Evolutionary conservation across 2,888 invertebrate genomes (phyloP).

Genomic region (Hyposoter dolosus): DNA sequence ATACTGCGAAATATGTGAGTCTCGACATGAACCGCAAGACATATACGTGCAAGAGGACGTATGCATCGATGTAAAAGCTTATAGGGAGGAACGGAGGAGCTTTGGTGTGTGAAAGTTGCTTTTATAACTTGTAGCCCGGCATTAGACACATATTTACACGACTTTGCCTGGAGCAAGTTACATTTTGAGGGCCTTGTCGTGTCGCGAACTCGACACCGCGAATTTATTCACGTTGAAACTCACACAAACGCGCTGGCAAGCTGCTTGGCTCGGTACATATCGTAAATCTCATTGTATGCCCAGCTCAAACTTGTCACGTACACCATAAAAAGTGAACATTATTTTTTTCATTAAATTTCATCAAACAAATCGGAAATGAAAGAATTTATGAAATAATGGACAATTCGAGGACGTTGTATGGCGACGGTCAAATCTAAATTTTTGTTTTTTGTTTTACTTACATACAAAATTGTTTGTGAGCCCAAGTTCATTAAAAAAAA

Average conservation of each 20-base stretch:
- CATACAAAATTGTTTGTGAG: no score
- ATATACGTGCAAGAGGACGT: not conserved
- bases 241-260: not conserved
- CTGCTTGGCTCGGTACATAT: conserved; percentile 15
- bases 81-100: not conserved
- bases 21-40: not conserved
- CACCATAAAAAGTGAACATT: not conserved
- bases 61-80: conserved; percentile 12
- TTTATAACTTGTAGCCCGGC: conserved; percentile 42
- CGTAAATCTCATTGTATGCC: conserved; percentile 26
- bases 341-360: not conserved
- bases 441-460: no score
- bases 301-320: not conserved
- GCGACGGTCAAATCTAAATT: no score
- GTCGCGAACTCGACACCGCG: conserved; percentile 40
- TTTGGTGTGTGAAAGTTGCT: conserved; percentile 9
- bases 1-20: not conserved
- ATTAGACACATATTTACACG: conserved; percentile 59
- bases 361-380: not conserved
- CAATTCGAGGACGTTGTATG: no score
- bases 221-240: not conserved
- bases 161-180: conserved; percentile 35
- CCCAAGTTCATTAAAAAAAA: no score
- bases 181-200: conserved; percentile 39
- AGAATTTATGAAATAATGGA: not conserved